Evolutionary conservation across 92 coral and sea anemone genomes (phyloP).

Genomic region (Zoanthus gigantus): DNA sequence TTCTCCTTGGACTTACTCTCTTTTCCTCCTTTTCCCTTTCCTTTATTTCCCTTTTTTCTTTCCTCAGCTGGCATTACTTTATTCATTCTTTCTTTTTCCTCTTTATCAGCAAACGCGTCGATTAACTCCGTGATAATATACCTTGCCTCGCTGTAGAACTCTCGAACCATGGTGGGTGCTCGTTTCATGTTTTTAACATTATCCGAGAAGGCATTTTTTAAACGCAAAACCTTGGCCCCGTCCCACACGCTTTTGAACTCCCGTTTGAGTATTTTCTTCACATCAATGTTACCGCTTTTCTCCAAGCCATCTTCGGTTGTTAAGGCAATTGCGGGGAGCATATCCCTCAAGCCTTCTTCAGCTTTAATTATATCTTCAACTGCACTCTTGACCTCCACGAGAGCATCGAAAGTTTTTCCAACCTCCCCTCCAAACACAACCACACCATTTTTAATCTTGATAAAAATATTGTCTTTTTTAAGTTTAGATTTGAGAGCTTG

Average conservation of each 20-base stretch:
- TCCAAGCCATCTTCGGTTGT: conserved; percentile 69
- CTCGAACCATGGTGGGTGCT: conserved; percentile 77
- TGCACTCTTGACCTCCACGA: conserved; percentile 66
- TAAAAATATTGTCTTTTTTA: conserved; percentile 70
- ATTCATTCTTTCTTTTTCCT: conserved; percentile 44
- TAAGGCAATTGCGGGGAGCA: conserved; percentile 65
- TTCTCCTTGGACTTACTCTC: conserved; percentile 13
- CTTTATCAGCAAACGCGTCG: conserved; percentile 70
- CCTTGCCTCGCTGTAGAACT: conserved; percentile 72
- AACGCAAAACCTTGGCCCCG: conserved; percentile 56
- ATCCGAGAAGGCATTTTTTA: conserved; percentile 61
- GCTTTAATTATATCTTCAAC: conserved; percentile 64
- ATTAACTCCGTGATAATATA: conserved; percentile 60
- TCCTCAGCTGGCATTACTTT: conserved; percentile 60
- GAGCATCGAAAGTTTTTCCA: conserved; percentile 57
- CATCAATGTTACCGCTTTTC: conserved; percentile 52
- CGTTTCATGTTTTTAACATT: conserved; percentile 67
- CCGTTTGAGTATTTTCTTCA: conserved; percentile 58
- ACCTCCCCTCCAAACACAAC: conserved; percentile 66
- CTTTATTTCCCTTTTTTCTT: neutral
- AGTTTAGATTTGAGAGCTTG: conserved; percentile 67
- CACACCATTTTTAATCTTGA: conserved; percentile 85
- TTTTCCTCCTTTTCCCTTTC: conserved; percentile 21
- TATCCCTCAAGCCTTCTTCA: conserved; percentile 65
- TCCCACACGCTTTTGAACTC: conserved; percentile 70